Evolutionary conservation across 2,113 vertebrate genomes (phyloP).

Genomic region (Sialia sialis): DNA sequence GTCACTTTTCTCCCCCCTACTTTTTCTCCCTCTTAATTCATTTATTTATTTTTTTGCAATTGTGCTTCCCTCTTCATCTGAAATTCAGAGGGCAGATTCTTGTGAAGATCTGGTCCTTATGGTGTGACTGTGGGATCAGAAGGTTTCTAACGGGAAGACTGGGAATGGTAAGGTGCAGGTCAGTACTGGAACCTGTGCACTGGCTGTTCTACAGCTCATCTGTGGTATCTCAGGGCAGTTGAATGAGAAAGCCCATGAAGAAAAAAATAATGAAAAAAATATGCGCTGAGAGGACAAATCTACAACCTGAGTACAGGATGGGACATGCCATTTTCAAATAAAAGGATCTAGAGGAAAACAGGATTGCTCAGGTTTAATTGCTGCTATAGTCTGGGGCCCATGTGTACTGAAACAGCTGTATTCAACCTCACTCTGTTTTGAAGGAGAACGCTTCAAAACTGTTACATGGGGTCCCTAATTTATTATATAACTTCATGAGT

Average conservation of each 20-base stretch:
- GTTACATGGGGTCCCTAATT: neutral
- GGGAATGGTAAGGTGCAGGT: neutral
- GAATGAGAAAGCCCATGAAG: neutral
- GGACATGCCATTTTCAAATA: neutral
- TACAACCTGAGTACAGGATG: neutral
- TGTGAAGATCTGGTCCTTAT: neutral
- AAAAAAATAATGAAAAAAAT: neutral
- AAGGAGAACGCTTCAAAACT: neutral
- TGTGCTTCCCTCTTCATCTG: neutral
- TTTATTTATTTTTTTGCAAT: neutral
- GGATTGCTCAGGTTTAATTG: neutral
- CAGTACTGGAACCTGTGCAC: neutral
- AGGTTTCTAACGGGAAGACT: neutral
- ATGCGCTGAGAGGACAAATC: neutral
- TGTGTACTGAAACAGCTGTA: neutral
- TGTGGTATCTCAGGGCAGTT: neutral
- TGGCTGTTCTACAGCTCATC: neutral
- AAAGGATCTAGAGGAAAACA: neutral
- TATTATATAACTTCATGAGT: neutral
- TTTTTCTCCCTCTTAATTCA: neutral
- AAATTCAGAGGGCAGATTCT: neutral
- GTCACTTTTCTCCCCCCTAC: neutral
- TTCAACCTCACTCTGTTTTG: neutral
- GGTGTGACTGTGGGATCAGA: neutral
- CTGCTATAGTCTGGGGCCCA: neutral